Base-by-base conservation (phyloP, 1,140 invertebrate species). In the Leptopilina clavipes region DNA sequence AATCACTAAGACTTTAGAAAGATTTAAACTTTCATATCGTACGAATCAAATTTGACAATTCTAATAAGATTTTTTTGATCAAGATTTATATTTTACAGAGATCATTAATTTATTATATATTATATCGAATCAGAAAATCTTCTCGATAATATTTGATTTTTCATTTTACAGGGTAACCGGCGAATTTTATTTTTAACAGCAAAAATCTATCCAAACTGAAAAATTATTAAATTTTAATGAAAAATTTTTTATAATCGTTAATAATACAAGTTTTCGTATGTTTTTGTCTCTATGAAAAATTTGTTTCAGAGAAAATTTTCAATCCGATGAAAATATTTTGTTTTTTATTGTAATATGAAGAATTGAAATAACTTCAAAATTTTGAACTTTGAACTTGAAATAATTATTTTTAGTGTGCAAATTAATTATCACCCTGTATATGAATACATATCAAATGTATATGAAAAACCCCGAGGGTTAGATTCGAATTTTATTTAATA, bases 151-250 rank as follows among this genome's bases (percentile, higher is more conserved):
- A 31, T 11, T 65, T 65, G 59, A 65, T 22, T 65, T 65, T 65
- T 65, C 59, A 65, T 65, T 65, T 65, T 65, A 65, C 59, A 65
- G 59, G 25, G 59, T 65, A n/a, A 65, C n/a, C n/a, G n/a, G n/a
- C n/a, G n/a, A 31, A 31, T 31, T 31, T 31, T 48, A 5, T 48
- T 48, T 48, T 48, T 2, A 48, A 48, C 14, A 11, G n/a, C 1
- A 48, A 48, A n/a, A 44, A 44, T 12, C 3, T 11, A 11, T 12
- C 10, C 10, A 11, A 1, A 1, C 2, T 2, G 6, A 56, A 56
- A 11, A 11, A 56, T 19, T 10, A 59, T 31, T 31, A 31, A 31
- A 31, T 31, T 31, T 31, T 31, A n/a, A n/a, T n/a, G n/a, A n/a
- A n/a, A n/a, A n/a, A n/a, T n/a, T n/a, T n/a, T n/a, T n/a, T n/a